Percentiles rank a stretch among this genome's conserved stretches.
Evolutionary conservation across 1,140 invertebrate species (phyloP).

Genomic region (Rhopalosiphum padi): DNA sequence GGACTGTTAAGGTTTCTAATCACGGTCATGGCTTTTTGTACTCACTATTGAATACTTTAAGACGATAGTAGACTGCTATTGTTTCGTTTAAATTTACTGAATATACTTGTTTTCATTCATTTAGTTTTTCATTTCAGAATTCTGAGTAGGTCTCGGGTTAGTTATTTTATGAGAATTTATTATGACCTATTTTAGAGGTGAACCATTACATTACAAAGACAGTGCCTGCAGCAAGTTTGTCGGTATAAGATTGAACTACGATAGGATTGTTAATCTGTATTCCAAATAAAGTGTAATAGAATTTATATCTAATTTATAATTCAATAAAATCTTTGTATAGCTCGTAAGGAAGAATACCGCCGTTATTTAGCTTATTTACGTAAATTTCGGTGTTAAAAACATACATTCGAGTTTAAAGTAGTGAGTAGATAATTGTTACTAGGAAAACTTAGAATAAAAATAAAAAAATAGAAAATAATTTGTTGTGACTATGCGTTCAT

Average conservation of each 20-base stretch:
- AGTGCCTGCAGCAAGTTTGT: slow-evolving; percentile 11
- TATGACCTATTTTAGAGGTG: neutral
- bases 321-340: neutral
- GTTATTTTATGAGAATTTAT: slow-evolving; percentile 41
- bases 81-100: slow-evolving; percentile 25
- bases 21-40: slow-evolving; percentile 14
- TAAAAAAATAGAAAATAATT: neutral
- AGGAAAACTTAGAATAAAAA: neutral
- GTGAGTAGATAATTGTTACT: neutral
- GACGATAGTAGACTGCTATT: slow-evolving; percentile 14
- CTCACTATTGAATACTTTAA: neutral
- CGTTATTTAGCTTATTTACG: neutral
- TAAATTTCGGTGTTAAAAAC: neutral
- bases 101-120: neutral
- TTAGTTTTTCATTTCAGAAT: slow-evolving; percentile 37
- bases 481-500: neutral
- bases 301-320: slow-evolving; percentile 25
- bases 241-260: neutral
- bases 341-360: neutral
- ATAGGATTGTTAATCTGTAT: slow-evolving; percentile 11
- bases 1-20: slow-evolving; percentile 36
- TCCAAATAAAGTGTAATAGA: neutral
- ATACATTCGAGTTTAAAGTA: neutral
- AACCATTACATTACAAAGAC: slow-evolving; percentile 11
- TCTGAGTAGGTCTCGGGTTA: neutral